Conservation (phyloP, 2,113 vertebrate genomes). For the Ranitomeya variabilis region DNA sequence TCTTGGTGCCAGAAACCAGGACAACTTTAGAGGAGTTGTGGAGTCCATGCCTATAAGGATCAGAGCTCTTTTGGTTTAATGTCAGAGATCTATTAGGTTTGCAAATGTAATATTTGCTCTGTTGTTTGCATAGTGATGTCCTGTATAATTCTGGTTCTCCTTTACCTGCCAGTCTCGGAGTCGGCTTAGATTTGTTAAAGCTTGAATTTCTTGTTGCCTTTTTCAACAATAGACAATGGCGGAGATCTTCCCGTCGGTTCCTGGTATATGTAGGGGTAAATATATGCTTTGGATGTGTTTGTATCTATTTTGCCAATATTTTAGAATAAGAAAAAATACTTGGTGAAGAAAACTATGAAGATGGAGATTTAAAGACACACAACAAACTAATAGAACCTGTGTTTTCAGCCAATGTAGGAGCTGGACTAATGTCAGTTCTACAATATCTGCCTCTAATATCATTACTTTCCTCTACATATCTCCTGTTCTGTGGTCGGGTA, state of each 20-base stretch:
- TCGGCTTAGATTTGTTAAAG: constrained; percentile 9
- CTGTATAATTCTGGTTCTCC: background rate
- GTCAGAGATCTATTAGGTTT: background rate
- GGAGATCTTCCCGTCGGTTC: background rate
- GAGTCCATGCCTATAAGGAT: too few relatives aligned
- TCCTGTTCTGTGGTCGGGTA: background rate
- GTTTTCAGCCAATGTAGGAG: too few relatives aligned
- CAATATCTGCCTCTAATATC: background rate
- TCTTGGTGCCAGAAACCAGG: too few relatives aligned
- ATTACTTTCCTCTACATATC: background rate
- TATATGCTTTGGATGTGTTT: constrained; percentile 6
- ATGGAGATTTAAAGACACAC: background rate
- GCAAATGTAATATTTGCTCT: background rate
- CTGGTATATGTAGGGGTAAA: background rate
- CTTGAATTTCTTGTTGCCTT: background rate
- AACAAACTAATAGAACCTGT: too few relatives aligned
- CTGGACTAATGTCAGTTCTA: background rate
- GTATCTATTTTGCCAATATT: background rate
- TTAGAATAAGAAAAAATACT: background rate
- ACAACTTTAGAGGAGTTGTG: too few relatives aligned
- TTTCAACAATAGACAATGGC: background rate
- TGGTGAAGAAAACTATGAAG: background rate
- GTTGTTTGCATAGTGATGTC: background rate
- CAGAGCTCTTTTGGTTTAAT: too few relatives aligned
- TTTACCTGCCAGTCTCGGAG: background rate